phyloP scores from a whole-genome alignment of 2,113 vertebrate species.

The Solenodon paradoxus region DNA sequence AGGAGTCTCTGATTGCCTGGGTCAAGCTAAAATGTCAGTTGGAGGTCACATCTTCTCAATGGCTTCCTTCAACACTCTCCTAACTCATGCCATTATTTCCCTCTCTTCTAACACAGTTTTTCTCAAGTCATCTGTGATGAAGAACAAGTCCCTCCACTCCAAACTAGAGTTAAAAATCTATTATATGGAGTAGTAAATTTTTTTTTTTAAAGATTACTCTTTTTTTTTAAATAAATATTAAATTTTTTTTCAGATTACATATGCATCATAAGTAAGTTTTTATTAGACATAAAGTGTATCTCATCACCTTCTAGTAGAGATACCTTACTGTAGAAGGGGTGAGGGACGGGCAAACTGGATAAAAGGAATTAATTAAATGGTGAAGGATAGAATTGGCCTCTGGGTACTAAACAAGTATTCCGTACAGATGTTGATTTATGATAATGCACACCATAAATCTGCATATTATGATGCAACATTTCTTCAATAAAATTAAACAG shows the following conservation, averaged over 20 bases:
- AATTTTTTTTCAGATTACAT: not conserved
- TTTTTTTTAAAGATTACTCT: not conserved
- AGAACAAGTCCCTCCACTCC: rapidly evolving
- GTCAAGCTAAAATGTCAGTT: no score
- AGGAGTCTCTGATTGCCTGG: not conserved
- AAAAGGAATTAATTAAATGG: no score
- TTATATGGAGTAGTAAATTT: not conserved
- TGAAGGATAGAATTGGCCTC: no score
- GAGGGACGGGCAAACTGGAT: no score
- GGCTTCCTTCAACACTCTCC: no score
- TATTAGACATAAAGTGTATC: not conserved
- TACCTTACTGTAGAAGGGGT: no score
- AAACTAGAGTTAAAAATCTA: not conserved
- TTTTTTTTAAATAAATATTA: not conserved
- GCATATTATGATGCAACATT: no score
- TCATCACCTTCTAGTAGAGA: not conserved
- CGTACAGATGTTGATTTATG: no score
- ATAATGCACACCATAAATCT: no score
- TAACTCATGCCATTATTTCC: rapidly evolving
- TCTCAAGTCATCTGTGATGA: not conserved
- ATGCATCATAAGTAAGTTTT: not conserved
- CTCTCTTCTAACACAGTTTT: not conserved
- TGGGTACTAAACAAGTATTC: no score
- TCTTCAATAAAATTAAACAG: no score
- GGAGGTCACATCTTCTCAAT: no score